Evolutionary conservation across 2,797 vertebrate genomes (phyloP).

Genomic region (Pteropus rufus): DNA sequence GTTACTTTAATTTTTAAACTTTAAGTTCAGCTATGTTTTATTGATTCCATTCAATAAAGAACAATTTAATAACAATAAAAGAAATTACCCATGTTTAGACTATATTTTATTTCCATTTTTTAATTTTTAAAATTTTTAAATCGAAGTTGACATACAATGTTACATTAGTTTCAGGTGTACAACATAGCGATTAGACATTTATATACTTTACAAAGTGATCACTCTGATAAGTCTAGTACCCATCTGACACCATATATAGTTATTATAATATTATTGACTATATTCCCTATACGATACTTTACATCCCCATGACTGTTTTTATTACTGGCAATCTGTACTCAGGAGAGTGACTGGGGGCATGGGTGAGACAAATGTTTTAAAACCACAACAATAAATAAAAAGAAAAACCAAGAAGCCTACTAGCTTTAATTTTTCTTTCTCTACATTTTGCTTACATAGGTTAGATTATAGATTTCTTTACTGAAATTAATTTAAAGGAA

Average conservation of each 20-base stretch:
- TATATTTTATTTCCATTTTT: not conserved
- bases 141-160: not conserved
- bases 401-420: not conserved
- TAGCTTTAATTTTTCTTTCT: not conserved
- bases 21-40: conserved; percentile 27
- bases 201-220: not conserved
- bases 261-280: not conserved
- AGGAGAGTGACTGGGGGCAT: too few species aligned
- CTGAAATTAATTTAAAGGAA: not conserved
- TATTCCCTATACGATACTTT: not conserved
- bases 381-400: not conserved
- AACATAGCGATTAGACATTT: not conserved
- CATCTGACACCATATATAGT: too few species aligned
- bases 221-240: not conserved
- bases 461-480: not conserved
- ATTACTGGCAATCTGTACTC: not conserved
- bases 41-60: conserved; percentile 48
- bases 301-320: not conserved
- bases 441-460: not conserved
- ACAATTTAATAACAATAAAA: conserved; percentile 30
- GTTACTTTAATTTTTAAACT: conserved; percentile 52
- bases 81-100: not conserved
- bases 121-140: not conserved
- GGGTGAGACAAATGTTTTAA: conserved; percentile 38
- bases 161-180: not conserved